Conservation (phyloP, 2,797 vertebrate genomes). For the Vireo griseus region DNA sequence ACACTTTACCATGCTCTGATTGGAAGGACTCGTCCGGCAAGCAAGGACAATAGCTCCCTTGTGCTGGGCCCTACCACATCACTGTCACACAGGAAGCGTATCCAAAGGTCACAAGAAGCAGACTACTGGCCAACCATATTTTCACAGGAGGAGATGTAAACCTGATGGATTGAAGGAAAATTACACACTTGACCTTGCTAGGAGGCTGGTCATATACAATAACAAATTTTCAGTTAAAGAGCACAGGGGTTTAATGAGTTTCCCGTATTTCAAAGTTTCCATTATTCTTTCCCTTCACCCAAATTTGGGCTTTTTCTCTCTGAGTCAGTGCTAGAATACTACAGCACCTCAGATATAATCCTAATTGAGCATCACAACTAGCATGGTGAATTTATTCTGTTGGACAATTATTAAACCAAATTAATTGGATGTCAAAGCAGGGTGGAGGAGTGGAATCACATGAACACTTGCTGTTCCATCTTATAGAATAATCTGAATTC, state of each 20-base stretch:
- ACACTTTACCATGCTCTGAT: not conserved
- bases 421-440: not conserved
- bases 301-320: not conserved
- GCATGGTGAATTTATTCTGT: not conserved
- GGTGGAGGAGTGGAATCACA: fast-evolving
- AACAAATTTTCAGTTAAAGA: not conserved
- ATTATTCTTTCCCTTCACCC: not conserved
- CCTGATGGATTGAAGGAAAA: constrained; percentile 22
- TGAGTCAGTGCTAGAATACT: not conserved
- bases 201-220: constrained; percentile 15
- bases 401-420: not conserved
- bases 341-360: not conserved
- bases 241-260: constrained; percentile 24
- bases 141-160: constrained; percentile 53
- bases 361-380: not conserved
- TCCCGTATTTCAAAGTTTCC: not conserved
- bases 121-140: not conserved
- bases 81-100: constrained; percentile 32
- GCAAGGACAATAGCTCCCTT: constrained; percentile 57
- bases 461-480: not conserved
- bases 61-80: not conserved
- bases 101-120: constrained; percentile 18
- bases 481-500: not conserved
- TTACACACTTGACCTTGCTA: not conserved
- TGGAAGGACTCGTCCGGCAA: not conserved